Base-by-base conservation (phyloP, 2,888 invertebrate genomes). In the Dimorphilus gyrociliatus region DNA sequence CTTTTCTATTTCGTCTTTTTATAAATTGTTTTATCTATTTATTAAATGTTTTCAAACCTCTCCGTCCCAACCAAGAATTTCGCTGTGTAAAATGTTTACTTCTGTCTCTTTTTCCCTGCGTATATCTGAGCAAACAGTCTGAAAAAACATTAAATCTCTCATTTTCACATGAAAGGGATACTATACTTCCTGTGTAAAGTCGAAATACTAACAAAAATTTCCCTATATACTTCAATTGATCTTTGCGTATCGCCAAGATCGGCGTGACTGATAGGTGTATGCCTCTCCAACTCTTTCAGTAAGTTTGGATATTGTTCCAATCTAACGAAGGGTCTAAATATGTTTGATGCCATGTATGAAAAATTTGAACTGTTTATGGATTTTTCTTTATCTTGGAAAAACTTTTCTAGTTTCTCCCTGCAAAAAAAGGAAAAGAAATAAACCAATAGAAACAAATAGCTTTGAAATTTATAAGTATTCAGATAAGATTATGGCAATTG, bases 211-310 rank as follows among this genome's bases (percentile, higher is more conserved):
- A 86, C 86, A 46, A 84, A 78, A 51, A 97, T 79, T 50, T 92
- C 90, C 60, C 86, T 82, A 60, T 82, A 97, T 21, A 94, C 81
- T 43, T 78, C 76, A 39, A 86, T 80, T 25, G 92, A 86, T 41
- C 94, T 72, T 62, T 94, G 92, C 0, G 90, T 84, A 56, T 97
- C 92, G 1, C 94, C 94, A 42, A 92, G 71, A 62, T 97, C 97
- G 0, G 80, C 75, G 63, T 97, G 90, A 42, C 78, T 79, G n/a
- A 61, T 67, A 60, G 88, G 88, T 32, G 92, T 80, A 56, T 92
- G 90, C 36, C 92, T 69, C 46, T 92, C 90, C 37, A 94, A 65
- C 59, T 97, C 94, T 60, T 92, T 88, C 29, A 94, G 67, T 73
- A 67, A 48, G 34, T 55, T 60, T 2, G 86, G 80, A 65, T 94